Conservation (phyloP, 2,113 vertebrate genomes). For the Nyctereutes procyonoides region DNA sequence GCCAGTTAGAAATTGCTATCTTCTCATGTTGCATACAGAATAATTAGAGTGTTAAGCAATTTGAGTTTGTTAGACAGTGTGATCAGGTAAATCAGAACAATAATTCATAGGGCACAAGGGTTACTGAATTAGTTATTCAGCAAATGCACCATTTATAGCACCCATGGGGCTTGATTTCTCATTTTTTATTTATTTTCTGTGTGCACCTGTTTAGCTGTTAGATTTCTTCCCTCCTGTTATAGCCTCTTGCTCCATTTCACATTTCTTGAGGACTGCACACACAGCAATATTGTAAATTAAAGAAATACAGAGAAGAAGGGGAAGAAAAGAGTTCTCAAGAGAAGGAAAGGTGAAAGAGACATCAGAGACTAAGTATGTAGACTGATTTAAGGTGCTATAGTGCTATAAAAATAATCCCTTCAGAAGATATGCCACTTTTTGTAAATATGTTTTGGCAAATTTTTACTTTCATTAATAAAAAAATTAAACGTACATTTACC, state of each 20-base stretch:
- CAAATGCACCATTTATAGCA: not conserved
- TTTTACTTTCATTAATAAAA: not conserved
- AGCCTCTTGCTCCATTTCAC: not conserved
- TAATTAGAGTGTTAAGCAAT: conserved; percentile 46
- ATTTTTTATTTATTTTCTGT: conserved; percentile 72
- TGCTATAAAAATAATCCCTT: not conserved
- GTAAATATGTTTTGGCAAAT: not conserved
- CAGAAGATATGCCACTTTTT: not conserved
- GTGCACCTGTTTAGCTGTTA: conserved; percentile 51
- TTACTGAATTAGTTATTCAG: conserved; percentile 71
- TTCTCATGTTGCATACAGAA: not conserved
- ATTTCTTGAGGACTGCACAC: conserved; percentile 1
- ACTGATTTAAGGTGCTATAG: not conserved
- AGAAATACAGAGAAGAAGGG: not conserved
- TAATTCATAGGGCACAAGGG: conserved; percentile 35
- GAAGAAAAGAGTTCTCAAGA: not conserved
- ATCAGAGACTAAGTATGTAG: conserved; percentile 18
- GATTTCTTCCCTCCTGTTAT: conserved; percentile 26
- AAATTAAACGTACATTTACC: not conserved
- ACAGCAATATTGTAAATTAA: conserved; percentile 49
- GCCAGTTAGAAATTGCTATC: not conserved
- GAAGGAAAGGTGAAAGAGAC: not conserved
- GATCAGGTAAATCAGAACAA: conserved; percentile 47
- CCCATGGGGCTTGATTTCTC: conserved; percentile 45
- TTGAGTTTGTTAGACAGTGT: conserved; percentile 11